phyloP scores from a whole-genome alignment of 1,140 invertebrate species.

The Olivierus martensii region DNA sequence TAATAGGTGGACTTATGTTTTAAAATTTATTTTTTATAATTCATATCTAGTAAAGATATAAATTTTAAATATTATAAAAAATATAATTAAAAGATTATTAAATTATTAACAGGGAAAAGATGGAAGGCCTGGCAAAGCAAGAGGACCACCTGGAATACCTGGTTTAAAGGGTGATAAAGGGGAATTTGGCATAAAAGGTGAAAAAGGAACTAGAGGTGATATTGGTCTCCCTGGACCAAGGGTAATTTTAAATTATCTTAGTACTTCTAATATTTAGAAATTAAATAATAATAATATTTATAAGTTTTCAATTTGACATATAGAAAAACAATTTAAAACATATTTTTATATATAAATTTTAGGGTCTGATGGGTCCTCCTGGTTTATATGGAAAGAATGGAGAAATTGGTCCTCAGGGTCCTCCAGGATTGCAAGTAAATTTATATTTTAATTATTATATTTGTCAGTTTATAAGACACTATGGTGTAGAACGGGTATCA shows the following conservation, averaged over 20 bases:
- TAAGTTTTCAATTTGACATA: too few species aligned
- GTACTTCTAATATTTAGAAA: too few species aligned
- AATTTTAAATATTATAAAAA: too few species aligned
- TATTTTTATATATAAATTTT: neutral
- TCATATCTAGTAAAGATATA: too few species aligned
- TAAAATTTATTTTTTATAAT: too few species aligned
- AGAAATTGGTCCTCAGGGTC: constrained; percentile 14
- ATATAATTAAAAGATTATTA: too few species aligned
- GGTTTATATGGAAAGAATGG: constrained; percentile 14
- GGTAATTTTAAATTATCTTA: too few species aligned
- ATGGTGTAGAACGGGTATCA: too few species aligned
- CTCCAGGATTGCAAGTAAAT: constrained; percentile 14
- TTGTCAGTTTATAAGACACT: too few species aligned
- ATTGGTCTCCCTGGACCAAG: constrained; percentile 2
- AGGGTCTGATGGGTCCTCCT: constrained; percentile 4
- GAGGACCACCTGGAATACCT: constrained; percentile 6
- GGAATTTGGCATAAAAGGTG: constrained; percentile 7
- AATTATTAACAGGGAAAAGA: too few species aligned
- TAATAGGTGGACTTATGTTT: too few species aligned
- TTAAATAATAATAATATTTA: too few species aligned
- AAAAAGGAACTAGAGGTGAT: constrained; percentile 11
- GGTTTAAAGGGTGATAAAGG: constrained; percentile 8
- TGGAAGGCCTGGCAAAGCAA: constrained; percentile 4
- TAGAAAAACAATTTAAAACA: neutral
- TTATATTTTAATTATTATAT: neutral